phyloP scores from a whole-genome alignment of 2,888 invertebrate species.

The Nebria salina region DNA sequence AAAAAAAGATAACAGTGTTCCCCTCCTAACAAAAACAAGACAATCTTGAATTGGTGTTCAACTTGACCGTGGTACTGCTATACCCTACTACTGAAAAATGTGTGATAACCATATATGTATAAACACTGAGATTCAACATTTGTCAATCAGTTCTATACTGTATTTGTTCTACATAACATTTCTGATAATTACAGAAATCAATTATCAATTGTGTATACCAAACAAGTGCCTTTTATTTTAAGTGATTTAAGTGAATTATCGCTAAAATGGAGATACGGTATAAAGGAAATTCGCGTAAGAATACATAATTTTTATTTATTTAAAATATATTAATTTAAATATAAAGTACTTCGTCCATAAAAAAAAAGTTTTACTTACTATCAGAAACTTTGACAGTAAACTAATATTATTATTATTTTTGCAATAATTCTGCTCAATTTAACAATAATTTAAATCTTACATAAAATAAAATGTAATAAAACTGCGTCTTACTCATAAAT shows the following conservation, averaged over 20 bases:
- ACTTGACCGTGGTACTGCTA: slow-evolving; percentile 32
- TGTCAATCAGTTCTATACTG: slow-evolving; percentile 26
- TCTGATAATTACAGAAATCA: neutral
- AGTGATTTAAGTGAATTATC: neutral
- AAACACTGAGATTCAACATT: slow-evolving; percentile 28
- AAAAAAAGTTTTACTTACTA: no score
- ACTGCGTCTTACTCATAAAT: no score
- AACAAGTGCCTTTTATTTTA: slow-evolving; percentile 16
- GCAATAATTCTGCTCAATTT: no score
- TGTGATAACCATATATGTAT: slow-evolving; percentile 32
- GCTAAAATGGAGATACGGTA: slow-evolving; percentile 39
- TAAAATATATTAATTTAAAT: neutral
- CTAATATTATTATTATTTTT: no score
- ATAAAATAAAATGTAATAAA: no score
- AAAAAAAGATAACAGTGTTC: neutral
- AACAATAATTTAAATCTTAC: no score
- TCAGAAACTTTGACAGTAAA: no score
- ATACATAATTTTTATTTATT: neutral
- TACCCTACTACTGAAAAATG: slow-evolving; percentile 40
- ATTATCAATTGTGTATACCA: slow-evolving; percentile 15
- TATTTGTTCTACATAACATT: slow-evolving; percentile 21
- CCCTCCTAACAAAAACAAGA: neutral
- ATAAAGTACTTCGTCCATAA: no score
- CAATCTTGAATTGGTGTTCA: slow-evolving; percentile 13
- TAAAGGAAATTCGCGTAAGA: slow-evolving; percentile 40